Evolutionary conservation across 1,140 invertebrate species (phyloP).

Genomic region (Apis laboriosa): DNA sequence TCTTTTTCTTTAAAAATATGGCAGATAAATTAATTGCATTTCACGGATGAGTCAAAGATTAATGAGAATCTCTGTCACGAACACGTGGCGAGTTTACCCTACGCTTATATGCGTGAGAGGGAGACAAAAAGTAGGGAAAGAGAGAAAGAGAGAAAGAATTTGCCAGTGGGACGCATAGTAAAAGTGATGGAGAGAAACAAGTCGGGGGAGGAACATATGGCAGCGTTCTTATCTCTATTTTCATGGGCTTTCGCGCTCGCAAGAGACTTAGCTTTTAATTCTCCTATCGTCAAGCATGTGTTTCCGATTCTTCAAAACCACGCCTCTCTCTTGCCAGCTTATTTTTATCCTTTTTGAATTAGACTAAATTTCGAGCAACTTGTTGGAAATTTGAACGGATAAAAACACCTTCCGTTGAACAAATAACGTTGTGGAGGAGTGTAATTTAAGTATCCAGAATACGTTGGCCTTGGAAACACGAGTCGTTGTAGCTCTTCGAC

Average conservation of each 20-base stretch:
- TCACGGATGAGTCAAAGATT: not conserved
- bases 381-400: not conserved
- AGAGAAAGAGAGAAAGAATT: not conserved
- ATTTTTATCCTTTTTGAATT: conserved; percentile 28
- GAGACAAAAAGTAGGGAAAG: not conserved
- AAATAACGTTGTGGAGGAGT: not conserved
- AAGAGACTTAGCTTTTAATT: conserved; percentile 24
- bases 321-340: not conserved
- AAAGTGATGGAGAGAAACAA: conserved; percentile 1
- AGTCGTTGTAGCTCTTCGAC: not conserved
- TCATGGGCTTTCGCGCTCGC: conserved; percentile 31
- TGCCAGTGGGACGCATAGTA: not conserved
- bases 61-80: conserved; percentile 31
- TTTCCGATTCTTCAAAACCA: conserved; percentile 15
- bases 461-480: conserved; percentile 19
- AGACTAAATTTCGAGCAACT: not conserved
- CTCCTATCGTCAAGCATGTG: conserved; percentile 14
- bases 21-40: not conserved
- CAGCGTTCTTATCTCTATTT: conserved; percentile 37
- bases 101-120: not conserved
- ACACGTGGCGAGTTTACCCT: conserved; percentile 34
- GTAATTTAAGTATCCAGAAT: conserved; percentile 23
- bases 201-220: conserved; percentile 42
- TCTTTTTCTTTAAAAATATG: not conserved
- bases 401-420: not conserved